phyloP scores from a whole-genome alignment of 2,888 invertebrate species.

The Eustalomyia histrio region DNA sequence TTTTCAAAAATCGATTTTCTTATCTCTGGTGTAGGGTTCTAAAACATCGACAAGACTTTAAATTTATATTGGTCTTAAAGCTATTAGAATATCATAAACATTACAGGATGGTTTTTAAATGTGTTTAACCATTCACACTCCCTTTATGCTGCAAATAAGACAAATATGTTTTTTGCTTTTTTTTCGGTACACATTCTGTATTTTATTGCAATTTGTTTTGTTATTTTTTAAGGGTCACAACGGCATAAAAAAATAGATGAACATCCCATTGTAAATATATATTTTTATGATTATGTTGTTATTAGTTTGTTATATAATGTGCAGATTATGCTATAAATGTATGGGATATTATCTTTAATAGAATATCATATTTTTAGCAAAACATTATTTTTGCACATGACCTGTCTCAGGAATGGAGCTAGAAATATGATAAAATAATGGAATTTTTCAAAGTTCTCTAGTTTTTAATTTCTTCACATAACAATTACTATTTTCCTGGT shows the following conservation, averaged over 20 bases:
- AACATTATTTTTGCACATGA: too few species aligned
- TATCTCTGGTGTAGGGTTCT: too few species aligned
- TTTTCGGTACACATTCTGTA: constrained; percentile 39
- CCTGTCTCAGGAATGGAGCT: too few species aligned
- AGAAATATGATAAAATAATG: too few species aligned
- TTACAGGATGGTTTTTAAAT: constrained; percentile 10
- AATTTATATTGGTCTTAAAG: too few species aligned
- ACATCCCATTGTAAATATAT: neutral
- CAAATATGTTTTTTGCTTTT: constrained; percentile 40
- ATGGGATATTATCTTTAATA: constrained; percentile 24
- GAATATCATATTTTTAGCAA: too few species aligned
- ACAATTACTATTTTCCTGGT: too few species aligned
- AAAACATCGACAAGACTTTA: too few species aligned
- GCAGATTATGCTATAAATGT: constrained; percentile 73
- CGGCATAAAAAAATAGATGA: neutral
- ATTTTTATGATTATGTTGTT: constrained; percentile 24
- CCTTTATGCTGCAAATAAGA: constrained; percentile 37
- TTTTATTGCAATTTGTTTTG: constrained; percentile 55
- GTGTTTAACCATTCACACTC: constrained; percentile 2
- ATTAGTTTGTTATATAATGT: constrained; percentile 68
- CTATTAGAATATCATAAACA: constrained; percentile 22
- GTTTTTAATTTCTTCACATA: too few species aligned
- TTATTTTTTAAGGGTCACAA: constrained; percentile 35
- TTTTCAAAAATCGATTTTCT: too few species aligned
- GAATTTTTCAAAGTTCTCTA: too few species aligned